phyloP scores from a whole-genome alignment of 2,113 vertebrate species.

The Centrocercus urophasianus region DNA sequence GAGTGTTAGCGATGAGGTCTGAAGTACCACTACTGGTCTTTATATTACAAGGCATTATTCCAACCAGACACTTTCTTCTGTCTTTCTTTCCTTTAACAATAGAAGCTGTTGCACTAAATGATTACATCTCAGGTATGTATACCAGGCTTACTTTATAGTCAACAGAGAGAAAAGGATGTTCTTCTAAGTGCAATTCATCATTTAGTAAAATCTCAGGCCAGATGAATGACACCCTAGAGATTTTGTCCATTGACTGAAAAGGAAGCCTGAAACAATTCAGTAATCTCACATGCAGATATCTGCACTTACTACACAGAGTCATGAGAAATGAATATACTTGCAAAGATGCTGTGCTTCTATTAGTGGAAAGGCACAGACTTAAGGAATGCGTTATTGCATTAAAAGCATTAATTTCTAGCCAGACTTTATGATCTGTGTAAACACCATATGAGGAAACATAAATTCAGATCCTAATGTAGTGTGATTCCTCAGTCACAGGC shows the following conservation, averaged over 20 bases:
- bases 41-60: neutral
- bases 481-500: neutral
- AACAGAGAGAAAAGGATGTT: neutral
- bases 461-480: neutral
- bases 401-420: neutral
- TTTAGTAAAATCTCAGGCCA: neutral
- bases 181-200: constrained; percentile 47
- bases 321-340: neutral
- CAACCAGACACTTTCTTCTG: neutral
- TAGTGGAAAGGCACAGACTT: neutral
- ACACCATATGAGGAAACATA: neutral
- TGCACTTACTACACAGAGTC: neutral
- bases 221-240: neutral
- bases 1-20: neutral
- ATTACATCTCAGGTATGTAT: neutral
- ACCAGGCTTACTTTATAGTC: neutral
- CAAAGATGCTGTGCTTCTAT: neutral
- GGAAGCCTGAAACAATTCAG: neutral
- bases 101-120: neutral
- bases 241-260: neutral
- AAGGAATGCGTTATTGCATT: neutral
- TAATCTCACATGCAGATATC: neutral
- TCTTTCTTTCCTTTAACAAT: neutral
- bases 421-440: neutral
- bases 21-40: neutral